phyloP scores from a whole-genome alignment of 1,140 invertebrate genomes.

The Drosophila kikkawai region DNA sequence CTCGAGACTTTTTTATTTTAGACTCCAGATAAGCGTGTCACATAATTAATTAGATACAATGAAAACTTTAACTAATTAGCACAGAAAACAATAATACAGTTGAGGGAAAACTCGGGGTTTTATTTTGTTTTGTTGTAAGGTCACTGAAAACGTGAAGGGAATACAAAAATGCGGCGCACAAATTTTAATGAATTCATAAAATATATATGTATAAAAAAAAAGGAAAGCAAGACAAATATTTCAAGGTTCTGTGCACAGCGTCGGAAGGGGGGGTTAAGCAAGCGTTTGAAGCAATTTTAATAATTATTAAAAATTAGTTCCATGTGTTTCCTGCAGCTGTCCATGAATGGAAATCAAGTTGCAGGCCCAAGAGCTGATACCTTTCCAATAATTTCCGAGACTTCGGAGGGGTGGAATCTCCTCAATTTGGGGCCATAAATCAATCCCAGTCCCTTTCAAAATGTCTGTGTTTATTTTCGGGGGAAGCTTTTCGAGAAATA shows the following conservation, averaged over 20 bases:
- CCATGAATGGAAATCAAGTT: slow-evolving; percentile 66
- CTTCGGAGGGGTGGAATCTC: slow-evolving; percentile 43
- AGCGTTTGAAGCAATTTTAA: slow-evolving; percentile 69
- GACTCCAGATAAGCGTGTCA: slow-evolving; percentile 75
- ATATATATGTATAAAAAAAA: slow-evolving; percentile 42
- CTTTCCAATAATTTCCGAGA: slow-evolving; percentile 41
- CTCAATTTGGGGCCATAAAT: slow-evolving; percentile 79
- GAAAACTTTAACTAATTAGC: slow-evolving; percentile 79
- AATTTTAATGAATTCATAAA: slow-evolving; percentile 79
- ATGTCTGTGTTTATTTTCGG: slow-evolving; percentile 32
- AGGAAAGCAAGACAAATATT: slow-evolving; percentile 51
- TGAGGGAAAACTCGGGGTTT: slow-evolving; percentile 27
- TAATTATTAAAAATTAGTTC: slow-evolving; percentile 82
- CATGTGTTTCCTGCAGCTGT: slow-evolving; percentile 75
- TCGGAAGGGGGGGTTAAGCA: slow-evolving; percentile 8
- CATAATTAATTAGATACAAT: slow-evolving; percentile 78
- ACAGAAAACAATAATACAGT: slow-evolving; percentile 55
- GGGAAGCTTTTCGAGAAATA: slow-evolving; percentile 44
- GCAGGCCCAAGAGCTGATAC: slow-evolving; percentile 37
- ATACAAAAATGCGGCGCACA: slow-evolving; percentile 59
- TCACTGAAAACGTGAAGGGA: slow-evolving; percentile 62
- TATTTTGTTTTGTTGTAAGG: slow-evolving; percentile 24
- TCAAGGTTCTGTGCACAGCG: slow-evolving; percentile 64
- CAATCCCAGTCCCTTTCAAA: slow-evolving; percentile 68
- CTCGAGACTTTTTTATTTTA: slow-evolving; percentile 32